These are phyloP conservation scores for Pimpla rufipes DNA, from an alignment of 2,888 invertebrate genomes.

Conservation along the genomic window DNA sequence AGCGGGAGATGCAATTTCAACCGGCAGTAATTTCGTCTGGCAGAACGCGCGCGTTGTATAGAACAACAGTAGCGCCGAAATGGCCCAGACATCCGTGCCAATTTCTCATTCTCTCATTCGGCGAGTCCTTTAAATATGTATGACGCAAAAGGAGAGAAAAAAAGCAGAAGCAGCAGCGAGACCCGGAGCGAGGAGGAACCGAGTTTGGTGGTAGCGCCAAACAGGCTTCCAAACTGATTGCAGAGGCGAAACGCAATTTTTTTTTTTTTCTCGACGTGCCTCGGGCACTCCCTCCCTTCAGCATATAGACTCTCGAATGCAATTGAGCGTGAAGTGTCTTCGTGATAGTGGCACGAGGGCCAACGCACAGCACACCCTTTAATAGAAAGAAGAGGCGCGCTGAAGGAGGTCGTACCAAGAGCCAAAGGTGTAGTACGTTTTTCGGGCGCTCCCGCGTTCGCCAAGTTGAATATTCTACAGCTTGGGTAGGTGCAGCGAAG, in stretches of 20 bases:
- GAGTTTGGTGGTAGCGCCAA: not conserved
- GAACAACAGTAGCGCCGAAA: constrained; percentile 45
- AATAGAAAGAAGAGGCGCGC: constrained; percentile 11
- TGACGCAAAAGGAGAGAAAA: constrained; percentile 46
- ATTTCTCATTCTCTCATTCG: constrained; percentile 54
- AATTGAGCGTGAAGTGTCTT: constrained; percentile 58
- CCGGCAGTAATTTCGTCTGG: constrained; percentile 39
- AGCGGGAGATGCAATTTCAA: constrained; percentile 54
- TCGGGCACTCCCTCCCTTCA: constrained; percentile 4
- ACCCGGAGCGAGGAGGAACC: constrained; percentile 17
- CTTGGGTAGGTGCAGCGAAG: constrained; percentile 17
- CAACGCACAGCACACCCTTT: constrained; percentile 44
- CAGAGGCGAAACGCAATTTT: constrained; percentile 47
- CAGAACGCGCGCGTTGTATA: not conserved
- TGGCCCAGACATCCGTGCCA: constrained; percentile 43
- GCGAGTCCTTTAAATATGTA: constrained; percentile 56
- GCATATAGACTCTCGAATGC: constrained; percentile 26
- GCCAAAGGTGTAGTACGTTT: constrained; percentile 14
- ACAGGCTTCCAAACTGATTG: constrained; percentile 56
- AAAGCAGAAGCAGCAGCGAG: constrained; percentile 8
- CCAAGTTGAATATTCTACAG: constrained; percentile 43
- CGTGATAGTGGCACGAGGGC: constrained; percentile 35
- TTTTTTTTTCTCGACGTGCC: constrained; percentile 44
- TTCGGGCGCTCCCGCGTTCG: not conserved
- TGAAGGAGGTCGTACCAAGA: not conserved